Evolutionary conservation across 2,113 vertebrate species (phyloP).

Genomic region (Urocolius indicus): DNA sequence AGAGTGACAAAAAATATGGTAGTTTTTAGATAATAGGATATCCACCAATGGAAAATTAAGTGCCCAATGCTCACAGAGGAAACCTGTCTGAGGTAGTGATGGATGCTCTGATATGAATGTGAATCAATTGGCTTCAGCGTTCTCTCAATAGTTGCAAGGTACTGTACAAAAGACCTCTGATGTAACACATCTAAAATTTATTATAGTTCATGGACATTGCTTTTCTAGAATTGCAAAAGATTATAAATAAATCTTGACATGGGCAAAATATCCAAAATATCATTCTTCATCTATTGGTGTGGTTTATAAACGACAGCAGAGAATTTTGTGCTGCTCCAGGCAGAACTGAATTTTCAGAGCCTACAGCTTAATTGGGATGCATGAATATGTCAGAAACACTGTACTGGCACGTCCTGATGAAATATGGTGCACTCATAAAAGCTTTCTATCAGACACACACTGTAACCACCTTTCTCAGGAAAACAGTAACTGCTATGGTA

Average conservation of each 20-base stretch:
- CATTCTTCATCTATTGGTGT: rapidly evolving
- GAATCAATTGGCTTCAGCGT: neutral
- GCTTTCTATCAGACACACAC: neutral
- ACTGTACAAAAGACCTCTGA: neutral
- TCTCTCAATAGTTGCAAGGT: neutral
- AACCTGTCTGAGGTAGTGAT: neutral
- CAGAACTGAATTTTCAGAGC: neutral
- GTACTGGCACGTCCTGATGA: neutral
- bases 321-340: neutral
- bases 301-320: too few relatives aligned
- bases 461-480: neutral
- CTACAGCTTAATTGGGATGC: neutral
- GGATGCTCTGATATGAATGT: rapidly evolving
- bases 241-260: neutral
- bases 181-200: rapidly evolving
- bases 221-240: neutral
- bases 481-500: neutral
- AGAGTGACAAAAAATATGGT: neutral
- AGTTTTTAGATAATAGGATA: neutral
- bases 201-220: rapidly evolving
- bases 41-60: rapidly evolving
- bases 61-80: rapidly evolving
- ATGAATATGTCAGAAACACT: rapidly evolving
- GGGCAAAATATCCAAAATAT: neutral
- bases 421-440: neutral